phyloP scores from a whole-genome alignment of 1,140 invertebrate species.

The Sitophilus oryzae region DNA sequence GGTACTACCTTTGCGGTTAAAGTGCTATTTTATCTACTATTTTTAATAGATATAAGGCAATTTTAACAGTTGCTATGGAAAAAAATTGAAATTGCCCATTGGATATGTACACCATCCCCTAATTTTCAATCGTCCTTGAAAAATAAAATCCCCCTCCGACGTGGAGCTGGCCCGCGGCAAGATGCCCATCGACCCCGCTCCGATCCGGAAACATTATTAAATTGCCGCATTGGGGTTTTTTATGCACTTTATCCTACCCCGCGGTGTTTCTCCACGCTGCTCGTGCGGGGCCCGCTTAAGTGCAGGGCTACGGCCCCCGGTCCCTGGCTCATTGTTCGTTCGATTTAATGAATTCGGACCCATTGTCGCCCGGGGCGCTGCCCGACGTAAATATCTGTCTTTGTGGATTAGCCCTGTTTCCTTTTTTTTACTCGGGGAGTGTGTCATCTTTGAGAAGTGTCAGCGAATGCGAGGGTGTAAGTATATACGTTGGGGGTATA shows the following conservation, averaged over 20 bases:
- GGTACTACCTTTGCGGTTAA: no score
- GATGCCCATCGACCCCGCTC: no score
- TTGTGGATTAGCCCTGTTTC: constrained; percentile 19
- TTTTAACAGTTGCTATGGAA: no score
- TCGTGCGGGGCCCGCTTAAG: constrained; percentile 8
- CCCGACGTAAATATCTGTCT: constrained; percentile 16
- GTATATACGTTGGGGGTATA: no score
- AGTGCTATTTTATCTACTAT: no score
- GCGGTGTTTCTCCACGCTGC: constrained; percentile 14
- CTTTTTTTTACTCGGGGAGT: constrained; percentile 13
- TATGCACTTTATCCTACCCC: constrained; percentile 33
- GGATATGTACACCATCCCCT: background rate
- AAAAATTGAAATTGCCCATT: no score
- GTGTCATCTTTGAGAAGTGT: no score
- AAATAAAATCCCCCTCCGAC: background rate
- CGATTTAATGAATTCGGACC: constrained; percentile 27
- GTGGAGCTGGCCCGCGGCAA: constrained; percentile 14
- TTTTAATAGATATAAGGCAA: no score
- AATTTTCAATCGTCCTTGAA: background rate
- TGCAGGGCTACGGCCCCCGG: constrained; percentile 12
- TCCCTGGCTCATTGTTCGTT: constrained; percentile 23
- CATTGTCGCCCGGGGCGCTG: constrained; percentile 21
- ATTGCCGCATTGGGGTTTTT: constrained; percentile 39
- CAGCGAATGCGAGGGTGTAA: no score
- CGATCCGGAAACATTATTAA: constrained; percentile 41